These are phyloP conservation scores for Mesocentrotus franciscanus DNA, from an alignment of 53 echinoderm and acorn worm genomes.

Conservation along the genomic window DNA sequence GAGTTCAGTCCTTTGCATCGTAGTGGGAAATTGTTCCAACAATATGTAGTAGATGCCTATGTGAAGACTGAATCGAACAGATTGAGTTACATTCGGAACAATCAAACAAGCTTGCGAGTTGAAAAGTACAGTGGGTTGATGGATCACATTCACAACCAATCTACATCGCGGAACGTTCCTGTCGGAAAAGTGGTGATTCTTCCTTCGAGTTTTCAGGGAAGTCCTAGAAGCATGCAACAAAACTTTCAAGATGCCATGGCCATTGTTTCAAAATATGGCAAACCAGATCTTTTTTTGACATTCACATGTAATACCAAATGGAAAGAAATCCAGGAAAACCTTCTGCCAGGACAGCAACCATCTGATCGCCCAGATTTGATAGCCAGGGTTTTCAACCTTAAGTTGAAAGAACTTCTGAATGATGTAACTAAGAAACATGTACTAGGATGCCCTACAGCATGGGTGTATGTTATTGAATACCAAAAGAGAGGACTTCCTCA, in stretches of 20 bases:
- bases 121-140: not conserved
- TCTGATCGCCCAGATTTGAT: constrained; percentile 52
- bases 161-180: not conserved
- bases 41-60: constrained; percentile 72
- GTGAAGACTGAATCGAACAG: constrained; percentile 27
- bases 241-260: constrained; percentile 67
- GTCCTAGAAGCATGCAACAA: constrained; percentile 67
- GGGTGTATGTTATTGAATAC: constrained; percentile 50
- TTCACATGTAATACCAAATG: constrained; percentile 72
- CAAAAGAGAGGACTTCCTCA: constrained; percentile 66
- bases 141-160: not conserved
- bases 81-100: not conserved
- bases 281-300: constrained; percentile 66
- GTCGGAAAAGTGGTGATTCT: constrained; percentile 59
- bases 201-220: constrained; percentile 58
- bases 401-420: not conserved
- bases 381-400: constrained; percentile 57
- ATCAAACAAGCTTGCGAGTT: constrained; percentile 25
- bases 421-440: not conserved
- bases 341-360: constrained; percentile 49
- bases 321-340: constrained; percentile 36
- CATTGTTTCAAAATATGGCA: constrained; percentile 64
- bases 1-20: constrained; percentile 49
- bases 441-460: not conserved
- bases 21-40: constrained; percentile 64